Evolutionary conservation across 2,797 vertebrate species (phyloP).

Genomic region (Eospalax fontanierii): DNA sequence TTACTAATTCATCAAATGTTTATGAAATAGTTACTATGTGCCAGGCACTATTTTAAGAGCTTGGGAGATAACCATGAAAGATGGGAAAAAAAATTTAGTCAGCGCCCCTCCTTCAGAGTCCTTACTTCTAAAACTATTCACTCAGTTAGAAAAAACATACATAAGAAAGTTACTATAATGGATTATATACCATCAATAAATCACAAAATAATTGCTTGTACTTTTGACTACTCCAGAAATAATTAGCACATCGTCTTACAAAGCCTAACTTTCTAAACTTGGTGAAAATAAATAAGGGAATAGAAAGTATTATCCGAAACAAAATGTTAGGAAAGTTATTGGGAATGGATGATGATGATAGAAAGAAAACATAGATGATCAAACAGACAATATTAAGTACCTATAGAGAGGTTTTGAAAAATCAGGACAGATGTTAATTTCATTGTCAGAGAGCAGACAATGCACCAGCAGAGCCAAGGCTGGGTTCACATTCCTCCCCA

Average conservation of each 20-base stretch:
- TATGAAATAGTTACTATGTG: not conserved
- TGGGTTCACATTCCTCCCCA: not conserved
- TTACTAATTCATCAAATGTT: not conserved
- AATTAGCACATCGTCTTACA: not conserved
- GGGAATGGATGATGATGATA: not conserved
- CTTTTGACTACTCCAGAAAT: not conserved
- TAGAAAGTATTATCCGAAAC: not conserved
- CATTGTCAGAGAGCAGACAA: not conserved
- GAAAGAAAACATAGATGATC: not conserved
- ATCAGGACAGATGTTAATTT: not conserved
- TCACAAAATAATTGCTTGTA: slow-evolving; percentile 13
- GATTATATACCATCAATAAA: not conserved
- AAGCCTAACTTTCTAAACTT: not conserved
- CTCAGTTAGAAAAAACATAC: too few relatives aligned
- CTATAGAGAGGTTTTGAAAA: not conserved
- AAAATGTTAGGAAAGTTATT: not conserved
- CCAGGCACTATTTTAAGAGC: not conserved
- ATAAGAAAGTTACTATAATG: not conserved
- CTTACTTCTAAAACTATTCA: not conserved
- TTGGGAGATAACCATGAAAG: not conserved
- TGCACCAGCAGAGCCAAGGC: not conserved
- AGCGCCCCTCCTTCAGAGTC: not conserved
- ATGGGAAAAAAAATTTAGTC: not conserved
- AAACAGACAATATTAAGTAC: not conserved
- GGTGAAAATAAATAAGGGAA: not conserved